phyloP scores from a whole-genome alignment of 1,140 invertebrate genomes.

The Magallana ariakensis region DNA sequence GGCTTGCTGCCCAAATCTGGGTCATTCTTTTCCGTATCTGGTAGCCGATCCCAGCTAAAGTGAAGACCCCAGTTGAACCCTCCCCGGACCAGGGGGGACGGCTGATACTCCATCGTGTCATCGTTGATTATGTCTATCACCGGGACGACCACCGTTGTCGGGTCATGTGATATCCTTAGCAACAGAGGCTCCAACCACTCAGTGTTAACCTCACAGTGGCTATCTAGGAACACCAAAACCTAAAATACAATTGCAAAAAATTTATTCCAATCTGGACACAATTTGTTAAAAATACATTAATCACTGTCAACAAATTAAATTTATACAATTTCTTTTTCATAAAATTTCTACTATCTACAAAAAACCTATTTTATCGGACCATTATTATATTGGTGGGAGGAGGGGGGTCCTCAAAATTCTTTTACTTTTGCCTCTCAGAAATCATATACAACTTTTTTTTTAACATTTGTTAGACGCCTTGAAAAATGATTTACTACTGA shows the following conservation, averaged over 20 bases:
- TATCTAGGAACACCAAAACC: conserved; percentile 98
- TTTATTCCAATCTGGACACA: too few relatives aligned
- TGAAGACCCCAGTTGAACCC: conserved; percentile 78
- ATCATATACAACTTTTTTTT: too few relatives aligned
- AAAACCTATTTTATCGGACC: too few relatives aligned
- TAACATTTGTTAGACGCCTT: too few relatives aligned
- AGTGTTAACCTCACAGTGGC: conserved; percentile 97
- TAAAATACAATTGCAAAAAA: conserved; percentile 80
- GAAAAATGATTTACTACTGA: too few relatives aligned
- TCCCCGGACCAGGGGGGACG: conserved; percentile 72
- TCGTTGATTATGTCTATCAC: conserved; percentile 98
- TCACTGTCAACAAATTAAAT: too few relatives aligned
- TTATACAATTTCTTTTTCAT: too few relatives aligned
- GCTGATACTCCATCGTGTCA: conserved; percentile 86
- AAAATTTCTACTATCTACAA: too few relatives aligned
- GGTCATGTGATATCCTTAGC: conserved; percentile 91
- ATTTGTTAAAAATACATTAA: too few relatives aligned
- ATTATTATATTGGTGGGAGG: too few relatives aligned
- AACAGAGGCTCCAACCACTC: conserved; percentile 98
- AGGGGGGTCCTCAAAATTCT: too few relatives aligned
- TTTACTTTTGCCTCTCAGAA: too few relatives aligned
- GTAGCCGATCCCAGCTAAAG: conserved; percentile 77
- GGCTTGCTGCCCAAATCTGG: conserved; percentile 56
- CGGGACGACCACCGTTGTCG: conserved; percentile 89
- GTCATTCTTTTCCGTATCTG: conserved; percentile 57